A percentile compares a stretch with the other conserved stretches of the same genome.
These are phyloP conservation scores for Rhizomys pruinosus DNA, from an alignment of 2,113 vertebrate genomes.

Conservation along the genomic window DNA sequence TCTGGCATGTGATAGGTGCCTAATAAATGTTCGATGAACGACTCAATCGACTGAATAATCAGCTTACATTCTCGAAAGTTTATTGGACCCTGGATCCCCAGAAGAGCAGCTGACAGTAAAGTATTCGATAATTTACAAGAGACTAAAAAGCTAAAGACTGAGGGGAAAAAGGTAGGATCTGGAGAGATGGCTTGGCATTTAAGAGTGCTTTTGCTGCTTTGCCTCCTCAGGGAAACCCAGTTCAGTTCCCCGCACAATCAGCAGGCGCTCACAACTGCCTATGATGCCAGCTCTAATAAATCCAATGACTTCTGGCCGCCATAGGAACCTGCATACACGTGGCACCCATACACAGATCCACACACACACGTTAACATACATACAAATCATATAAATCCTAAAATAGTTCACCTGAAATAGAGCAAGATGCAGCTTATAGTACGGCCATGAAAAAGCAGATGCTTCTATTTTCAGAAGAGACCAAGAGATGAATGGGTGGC, in stretches of 20 bases:
- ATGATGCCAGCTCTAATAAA: no score
- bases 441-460: background rate
- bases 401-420: background rate
- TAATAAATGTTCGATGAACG: background rate
- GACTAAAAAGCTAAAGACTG: background rate
- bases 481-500: background rate
- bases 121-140: slow-evolving; percentile 19
- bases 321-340: no score
- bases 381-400: no score
- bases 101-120: background rate
- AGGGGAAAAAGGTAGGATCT: background rate
- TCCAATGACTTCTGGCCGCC: no score
- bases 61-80: slow-evolving; percentile 45
- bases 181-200: no score
- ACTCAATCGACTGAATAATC: background rate
- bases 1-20: background rate
- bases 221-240: background rate
- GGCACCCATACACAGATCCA: no score
- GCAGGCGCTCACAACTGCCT: no score
- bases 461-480: background rate
- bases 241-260: no score
- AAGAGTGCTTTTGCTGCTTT: background rate
- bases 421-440: background rate
- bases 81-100: slow-evolving; percentile 1
- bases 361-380: no score